Conservation (phyloP, 2,888 invertebrate species). For the Hartigia nigra region DNA sequence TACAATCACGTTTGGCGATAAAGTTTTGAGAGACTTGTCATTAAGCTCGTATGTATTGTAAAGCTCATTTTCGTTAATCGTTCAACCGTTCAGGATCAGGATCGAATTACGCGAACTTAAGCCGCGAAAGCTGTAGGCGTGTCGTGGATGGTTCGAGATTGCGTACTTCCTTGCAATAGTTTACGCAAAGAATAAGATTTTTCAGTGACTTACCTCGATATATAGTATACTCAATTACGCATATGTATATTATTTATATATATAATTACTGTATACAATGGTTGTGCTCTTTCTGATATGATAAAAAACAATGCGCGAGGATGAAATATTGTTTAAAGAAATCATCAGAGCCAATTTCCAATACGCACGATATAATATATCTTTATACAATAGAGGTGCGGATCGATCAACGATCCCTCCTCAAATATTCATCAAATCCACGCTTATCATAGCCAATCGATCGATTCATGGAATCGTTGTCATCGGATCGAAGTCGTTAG, state of each 20-base stretch:
- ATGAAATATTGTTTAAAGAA: conserved; percentile 2
- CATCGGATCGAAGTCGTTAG: neutral
- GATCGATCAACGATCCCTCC: neutral
- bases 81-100: neutral
- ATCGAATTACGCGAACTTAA: neutral
- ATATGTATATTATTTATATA: conserved; percentile 27
- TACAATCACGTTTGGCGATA: neutral
- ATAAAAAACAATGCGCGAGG: conserved; percentile 23
- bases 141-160: conserved; percentile 46
- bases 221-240: conserved; percentile 25
- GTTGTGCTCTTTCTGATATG: conserved; percentile 12
- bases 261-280: conserved; percentile 21
- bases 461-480: neutral
- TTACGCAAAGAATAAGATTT: conserved; percentile 34
- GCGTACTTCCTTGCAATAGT: conserved; percentile 17
- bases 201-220: conserved; percentile 32
- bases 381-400: neutral
- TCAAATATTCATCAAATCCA: neutral
- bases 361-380: neutral
- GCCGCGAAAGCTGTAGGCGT: conserved; percentile 19
- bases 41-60: neutral
- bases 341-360: neutral
- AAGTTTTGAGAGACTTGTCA: neutral
- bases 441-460: neutral
- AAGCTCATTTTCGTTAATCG: neutral